phyloP scores from a whole-genome alignment of 2,113 vertebrate species.

The Upupa epops region DNA sequence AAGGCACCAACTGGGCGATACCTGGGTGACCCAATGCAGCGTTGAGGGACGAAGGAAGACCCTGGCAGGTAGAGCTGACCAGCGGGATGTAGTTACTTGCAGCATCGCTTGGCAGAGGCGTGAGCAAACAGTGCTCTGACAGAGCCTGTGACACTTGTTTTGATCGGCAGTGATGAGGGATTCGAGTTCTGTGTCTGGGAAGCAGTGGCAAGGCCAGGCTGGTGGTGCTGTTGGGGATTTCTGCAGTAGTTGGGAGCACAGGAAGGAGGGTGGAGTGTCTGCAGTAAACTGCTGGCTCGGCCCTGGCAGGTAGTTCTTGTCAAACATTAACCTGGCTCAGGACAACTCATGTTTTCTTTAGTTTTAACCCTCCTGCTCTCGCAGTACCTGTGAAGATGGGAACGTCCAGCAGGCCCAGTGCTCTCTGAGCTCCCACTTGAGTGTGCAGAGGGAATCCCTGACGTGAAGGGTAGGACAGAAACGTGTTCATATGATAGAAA shows the following conservation, averaged over 20 bases:
- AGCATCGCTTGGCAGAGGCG: background rate
- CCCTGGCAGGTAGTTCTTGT: background rate
- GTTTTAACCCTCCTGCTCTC: background rate
- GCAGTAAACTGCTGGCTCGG: background rate
- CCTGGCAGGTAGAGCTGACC: background rate
- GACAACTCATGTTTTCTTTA: background rate
- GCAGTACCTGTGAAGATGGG: rapidly evolving
- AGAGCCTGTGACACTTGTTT: background rate
- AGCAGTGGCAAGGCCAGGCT: background rate
- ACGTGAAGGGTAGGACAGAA: background rate
- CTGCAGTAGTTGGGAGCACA: background rate
- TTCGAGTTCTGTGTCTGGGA: background rate
- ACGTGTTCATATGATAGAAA: background rate
- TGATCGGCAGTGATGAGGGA: background rate
- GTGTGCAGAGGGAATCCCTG: background rate
- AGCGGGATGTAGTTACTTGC: background rate
- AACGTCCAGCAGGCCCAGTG: background rate
- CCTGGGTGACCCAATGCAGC: background rate
- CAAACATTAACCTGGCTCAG: constrained; percentile 22
- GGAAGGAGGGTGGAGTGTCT: background rate
- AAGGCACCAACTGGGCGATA: background rate
- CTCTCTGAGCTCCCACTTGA: background rate
- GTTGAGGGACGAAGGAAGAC: background rate
- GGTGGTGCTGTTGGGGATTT: background rate
- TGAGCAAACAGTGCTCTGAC: too few relatives aligned